Conservation (phyloP, 2,113 vertebrate species). For the Paradisaea rubra region DNA sequence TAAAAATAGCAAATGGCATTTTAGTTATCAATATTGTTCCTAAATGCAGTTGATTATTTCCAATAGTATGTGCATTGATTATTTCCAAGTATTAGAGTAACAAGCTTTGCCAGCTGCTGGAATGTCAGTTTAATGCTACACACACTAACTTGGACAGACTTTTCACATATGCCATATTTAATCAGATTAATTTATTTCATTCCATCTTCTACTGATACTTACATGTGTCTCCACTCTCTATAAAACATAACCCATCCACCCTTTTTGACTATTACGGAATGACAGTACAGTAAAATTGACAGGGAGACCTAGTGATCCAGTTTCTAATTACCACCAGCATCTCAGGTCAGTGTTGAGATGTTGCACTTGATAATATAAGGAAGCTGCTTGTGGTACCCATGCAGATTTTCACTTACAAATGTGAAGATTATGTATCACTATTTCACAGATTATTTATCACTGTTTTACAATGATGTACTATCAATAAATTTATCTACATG, state of each 20-base stretch:
- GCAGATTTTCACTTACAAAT: not conserved
- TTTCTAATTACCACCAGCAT: not conserved
- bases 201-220: not conserved
- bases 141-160: not conserved
- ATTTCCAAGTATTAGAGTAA: conserved; percentile 79
- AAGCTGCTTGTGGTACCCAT: not conserved
- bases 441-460: not conserved
- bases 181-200: not conserved
- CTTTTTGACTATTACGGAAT: not conserved
- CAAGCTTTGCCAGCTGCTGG: conserved; percentile 78
- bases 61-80: conserved; percentile 75
- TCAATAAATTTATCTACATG: not conserved
- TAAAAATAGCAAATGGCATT: conserved; percentile 84
- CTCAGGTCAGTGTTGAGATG: not conserved
- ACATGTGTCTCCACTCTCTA: not conserved
- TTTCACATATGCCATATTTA: not conserved
- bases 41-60: conserved; percentile 85
- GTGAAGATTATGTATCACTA: not conserved
- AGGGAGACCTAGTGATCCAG: not conserved
- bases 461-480: not conserved
- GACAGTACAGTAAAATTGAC: not conserved
- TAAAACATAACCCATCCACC: not conserved
- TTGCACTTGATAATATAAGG: not conserved
- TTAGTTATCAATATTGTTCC: conserved; percentile 82
- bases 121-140: conserved; percentile 76